These are phyloP conservation scores for Pteronotus mesoamericanus DNA, from an alignment of 2,797 vertebrate genomes.

Conservation along the genomic window DNA sequence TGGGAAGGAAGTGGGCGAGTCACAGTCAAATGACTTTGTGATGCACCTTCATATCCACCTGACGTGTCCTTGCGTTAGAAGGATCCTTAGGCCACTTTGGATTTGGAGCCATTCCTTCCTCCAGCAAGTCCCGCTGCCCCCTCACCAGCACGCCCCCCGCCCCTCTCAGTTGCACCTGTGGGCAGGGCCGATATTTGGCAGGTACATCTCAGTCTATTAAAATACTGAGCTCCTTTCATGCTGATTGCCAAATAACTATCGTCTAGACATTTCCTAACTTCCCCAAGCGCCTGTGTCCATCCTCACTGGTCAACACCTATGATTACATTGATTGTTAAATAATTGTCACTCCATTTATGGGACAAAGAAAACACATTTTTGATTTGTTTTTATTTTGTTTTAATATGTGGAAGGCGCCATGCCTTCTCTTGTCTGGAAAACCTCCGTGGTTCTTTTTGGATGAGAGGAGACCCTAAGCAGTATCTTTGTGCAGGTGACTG, in stretches of 20 bases:
- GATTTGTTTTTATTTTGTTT: neutral
- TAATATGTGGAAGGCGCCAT: neutral
- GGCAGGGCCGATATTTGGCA: neutral
- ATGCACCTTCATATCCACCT: neutral
- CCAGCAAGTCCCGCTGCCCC: neutral
- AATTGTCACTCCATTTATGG: neutral
- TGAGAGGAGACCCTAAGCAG: neutral
- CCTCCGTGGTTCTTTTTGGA: neutral
- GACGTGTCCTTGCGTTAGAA: neutral
- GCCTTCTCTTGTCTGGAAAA: neutral
- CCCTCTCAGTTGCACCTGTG: neutral
- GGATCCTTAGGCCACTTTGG: too few species aligned
- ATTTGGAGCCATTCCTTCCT: neutral
- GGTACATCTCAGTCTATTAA: neutral
- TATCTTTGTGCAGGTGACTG: neutral
- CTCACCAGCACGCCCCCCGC: neutral
- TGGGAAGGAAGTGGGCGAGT: neutral
- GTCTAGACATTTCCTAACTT: neutral
- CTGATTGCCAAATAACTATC: neutral
- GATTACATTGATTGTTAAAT: neutral
- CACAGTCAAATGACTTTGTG: too few species aligned
- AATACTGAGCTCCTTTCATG: neutral
- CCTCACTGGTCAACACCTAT: neutral
- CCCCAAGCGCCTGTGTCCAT: neutral
- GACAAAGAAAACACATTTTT: neutral